Conservation (phyloP, 2,888 invertebrate genomes). For the Diadromus collaris region DNA sequence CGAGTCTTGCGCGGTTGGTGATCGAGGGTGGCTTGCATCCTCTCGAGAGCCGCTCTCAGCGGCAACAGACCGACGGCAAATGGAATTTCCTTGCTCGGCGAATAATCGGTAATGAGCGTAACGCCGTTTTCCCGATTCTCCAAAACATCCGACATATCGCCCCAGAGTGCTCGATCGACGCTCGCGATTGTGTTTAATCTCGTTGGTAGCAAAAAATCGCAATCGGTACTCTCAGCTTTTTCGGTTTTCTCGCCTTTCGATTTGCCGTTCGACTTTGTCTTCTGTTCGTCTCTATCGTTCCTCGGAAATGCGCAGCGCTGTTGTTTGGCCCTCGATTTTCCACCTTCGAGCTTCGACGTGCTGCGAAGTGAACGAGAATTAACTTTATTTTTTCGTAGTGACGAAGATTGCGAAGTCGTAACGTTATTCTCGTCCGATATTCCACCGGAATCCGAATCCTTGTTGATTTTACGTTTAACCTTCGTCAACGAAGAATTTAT, state of each 20-base stretch:
- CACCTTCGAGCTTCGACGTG: constrained; percentile 63
- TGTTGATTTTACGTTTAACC: constrained; percentile 62
- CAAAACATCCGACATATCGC: constrained; percentile 77
- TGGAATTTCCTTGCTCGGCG: constrained; percentile 78
- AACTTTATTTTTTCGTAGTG: constrained; percentile 60
- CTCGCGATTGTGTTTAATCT: constrained; percentile 71
- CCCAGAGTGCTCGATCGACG: constrained; percentile 78
- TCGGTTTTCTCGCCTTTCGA: constrained; percentile 57
- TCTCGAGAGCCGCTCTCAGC: constrained; percentile 78
- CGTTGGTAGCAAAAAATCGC: constrained; percentile 43
- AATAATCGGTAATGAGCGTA: constrained; percentile 66
- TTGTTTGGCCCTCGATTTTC: constrained; percentile 54
- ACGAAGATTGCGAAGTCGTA: constrained; percentile 53
- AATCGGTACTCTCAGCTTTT: constrained; percentile 54
- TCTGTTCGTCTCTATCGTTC: constrained; percentile 61
- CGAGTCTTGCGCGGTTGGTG: constrained; percentile 79
- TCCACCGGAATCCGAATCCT: constrained; percentile 68
- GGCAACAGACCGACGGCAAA: constrained; percentile 79
- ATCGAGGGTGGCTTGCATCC: constrained; percentile 79
- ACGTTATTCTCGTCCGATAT: constrained; percentile 68
- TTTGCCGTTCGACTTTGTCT: constrained; percentile 54
- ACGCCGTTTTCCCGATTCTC: constrained; percentile 66
- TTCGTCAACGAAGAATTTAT: constrained; percentile 53
- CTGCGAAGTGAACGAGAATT: constrained; percentile 67
- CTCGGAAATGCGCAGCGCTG: constrained; percentile 55